Conservation (phyloP, 1,140 invertebrate genomes). For the Bradysia coprophila region DNA sequence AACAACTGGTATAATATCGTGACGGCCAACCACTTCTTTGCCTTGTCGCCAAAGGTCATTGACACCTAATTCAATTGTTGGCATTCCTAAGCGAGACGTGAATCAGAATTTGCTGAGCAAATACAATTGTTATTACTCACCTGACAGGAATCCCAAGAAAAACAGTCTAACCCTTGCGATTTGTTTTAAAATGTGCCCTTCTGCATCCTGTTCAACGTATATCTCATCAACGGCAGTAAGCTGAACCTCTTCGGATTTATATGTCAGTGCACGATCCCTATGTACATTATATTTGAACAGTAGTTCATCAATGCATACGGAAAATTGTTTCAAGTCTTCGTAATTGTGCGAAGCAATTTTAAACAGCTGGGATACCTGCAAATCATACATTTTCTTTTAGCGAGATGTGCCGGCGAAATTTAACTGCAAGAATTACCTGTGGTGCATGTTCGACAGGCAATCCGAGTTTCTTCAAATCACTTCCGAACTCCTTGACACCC, state of each 20-base stretch:
- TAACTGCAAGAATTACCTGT: constrained; percentile 42
- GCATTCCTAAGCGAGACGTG: constrained; percentile 84
- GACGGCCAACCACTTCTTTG: constrained; percentile 94
- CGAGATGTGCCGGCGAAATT: too few relatives aligned
- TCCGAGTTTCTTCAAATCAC: constrained; percentile 80
- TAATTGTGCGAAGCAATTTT: constrained; percentile 84
- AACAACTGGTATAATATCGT: constrained; percentile 97
- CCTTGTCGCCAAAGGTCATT: constrained; percentile 94
- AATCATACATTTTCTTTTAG: too few relatives aligned
- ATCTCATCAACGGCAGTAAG: constrained; percentile 93
- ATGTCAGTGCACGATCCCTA: constrained; percentile 75
- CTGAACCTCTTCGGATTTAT: constrained; percentile 97
- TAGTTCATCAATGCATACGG: constrained; percentile 72
- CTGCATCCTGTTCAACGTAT: constrained; percentile 78
- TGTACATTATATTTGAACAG: constrained; percentile 68
- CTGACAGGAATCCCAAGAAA: constrained; percentile 81
- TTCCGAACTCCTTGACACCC: constrained; percentile 81
- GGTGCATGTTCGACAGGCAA: constrained; percentile 94
- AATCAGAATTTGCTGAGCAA: constrained; percentile 3
- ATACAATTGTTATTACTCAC: too few relatives aligned
- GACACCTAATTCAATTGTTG: constrained; percentile 88
- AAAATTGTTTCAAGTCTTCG: constrained; percentile 84
- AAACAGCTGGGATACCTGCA: constrained; percentile 84
- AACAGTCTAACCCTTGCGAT: constrained; percentile 89
- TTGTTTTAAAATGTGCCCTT: constrained; percentile 73